Base-by-base conservation (phyloP, 92 coral and sea anemone species). In the Phenganax subtilis region DNA sequence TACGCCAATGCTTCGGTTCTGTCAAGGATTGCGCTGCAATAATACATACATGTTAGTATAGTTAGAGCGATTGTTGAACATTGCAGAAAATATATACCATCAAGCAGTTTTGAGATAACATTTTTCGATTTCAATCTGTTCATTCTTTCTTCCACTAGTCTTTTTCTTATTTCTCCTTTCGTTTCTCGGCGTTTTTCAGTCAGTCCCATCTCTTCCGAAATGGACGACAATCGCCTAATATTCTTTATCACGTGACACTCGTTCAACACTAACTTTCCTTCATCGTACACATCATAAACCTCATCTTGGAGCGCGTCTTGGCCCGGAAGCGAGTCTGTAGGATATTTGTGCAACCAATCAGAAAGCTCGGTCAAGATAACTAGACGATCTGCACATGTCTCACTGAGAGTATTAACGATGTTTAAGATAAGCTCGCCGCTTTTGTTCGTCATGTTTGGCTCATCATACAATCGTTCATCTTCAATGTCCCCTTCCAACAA, bases 11-110 rank as follows among this genome's bases (percentile, higher is more conserved):
- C 7, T 89, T 91, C 10, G 89, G 87, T 27, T 73, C 75, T 1
- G 85, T 73, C 14, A 93, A 88, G 37, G 88, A 92, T 2, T 89
- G 92, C 71, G 75, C 97, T 93, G 76, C 47, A 55, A 73, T 12
- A 72, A 15, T 7, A 16, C 25, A 56, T 76, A 29, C 8, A 44
- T 31, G 12, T 55, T 29, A n/a, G 25, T 16, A 15, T 10, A 60
- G 0, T 37, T 44, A 14, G 65, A 12, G 16, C 0, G 25, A 59
- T 3, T 59, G 65, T 3, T 12, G 4, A 69, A 69, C 47, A 6
- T 47, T 29, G 44, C 72, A 68, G 6, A 68, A 57, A 8, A 16
- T 7, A 63, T 47, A 72, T 65, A 79, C 83, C 62, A 64, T 79
- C 83, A 54, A 44, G 64, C 51, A 79, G 59, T 58, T 82, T 82